Base-by-base conservation (phyloP, 2,888 invertebrate genomes). In the Himalopsyche tibetana region DNA sequence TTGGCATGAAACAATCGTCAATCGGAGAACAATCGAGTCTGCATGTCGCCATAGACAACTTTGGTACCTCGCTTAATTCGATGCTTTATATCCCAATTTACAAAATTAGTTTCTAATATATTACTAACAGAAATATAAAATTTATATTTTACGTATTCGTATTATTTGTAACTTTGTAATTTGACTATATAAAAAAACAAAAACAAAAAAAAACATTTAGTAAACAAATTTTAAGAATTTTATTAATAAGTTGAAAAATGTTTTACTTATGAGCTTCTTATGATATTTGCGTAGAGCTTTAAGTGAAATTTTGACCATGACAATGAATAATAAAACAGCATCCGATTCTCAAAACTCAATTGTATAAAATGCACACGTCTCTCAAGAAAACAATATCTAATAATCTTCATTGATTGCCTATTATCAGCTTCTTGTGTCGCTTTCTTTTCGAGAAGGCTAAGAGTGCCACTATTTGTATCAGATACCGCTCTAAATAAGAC, bases 101-200 rank as follows among this genome's bases (percentile, higher is more conserved):
- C 74, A 63, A 63, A 63, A 63, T 63, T 63, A 63, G 63, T 28
- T 63, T 63, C 28, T 74, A 74, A 74, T 74, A 74, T 74, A 74
- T 74, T 74, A 74, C 74, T 74, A 74, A 74, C 80, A 85, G 74
- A 85, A 74, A 82, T 40, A 69, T 63, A 69, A 83, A 82, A 63
- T 79, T 82, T 51, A 56, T 51, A 55, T 55, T 55, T 38, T 85
- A 74, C 82, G 82, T 69, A 82, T 55, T 69, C 82, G 82, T 85
- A 85, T 85, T 85, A 82, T 85, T 82, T 36, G 40, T 82, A 85
- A 83, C 28, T 51, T 84, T 84, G 80, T 63, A 84, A 51, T 84
- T 84, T 86, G 84, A 84, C 86, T 84, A 84, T 84, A 55, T 82
- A 84, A 56, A 38, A 56, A 82, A 28, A 28, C 28, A 28, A 82